Base-by-base conservation (phyloP, 2,797 vertebrate species). In the Melanotaenia maccullochi region DNA sequence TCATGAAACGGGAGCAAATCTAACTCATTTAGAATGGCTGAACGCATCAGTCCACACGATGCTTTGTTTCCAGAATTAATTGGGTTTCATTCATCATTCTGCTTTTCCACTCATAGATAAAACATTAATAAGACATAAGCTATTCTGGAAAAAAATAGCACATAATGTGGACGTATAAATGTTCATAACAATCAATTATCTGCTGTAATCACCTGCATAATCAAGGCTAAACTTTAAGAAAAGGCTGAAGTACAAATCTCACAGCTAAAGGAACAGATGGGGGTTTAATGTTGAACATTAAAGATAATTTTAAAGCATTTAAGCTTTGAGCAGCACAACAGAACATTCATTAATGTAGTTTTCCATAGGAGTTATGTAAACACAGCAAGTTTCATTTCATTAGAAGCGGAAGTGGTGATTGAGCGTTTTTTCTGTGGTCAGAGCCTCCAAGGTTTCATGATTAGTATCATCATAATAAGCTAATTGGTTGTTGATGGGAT, bases 381-480 rank as follows among this genome's bases (percentile, higher is more conserved):
- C 18, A 51, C 6, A 28, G 11, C 33, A 36, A 59, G 28, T 51
- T 28, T 25, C 68, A 28, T 24, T 42, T 24, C 12, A 60, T 1
- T 25, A 44, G 44, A 62, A 52, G 8, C n/a, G 54, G 4, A 22
- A 38, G 35, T 66, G 57, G 28, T 61, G 59, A 71, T 60, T 65
- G 5, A 56, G 54, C 65, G 60, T 65, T 33, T 54, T 25, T 47
- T 60, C 5, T 25, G 44, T 4, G 5, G 49, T 54, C 59, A 61
- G 30, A 63, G 47, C 25, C 56, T 74, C 7, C 32, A 61, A 55
- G 12, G 64, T 51, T 75, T 38, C 63, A 38, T 1, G 25, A 71
- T 75, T 55, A 40, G 68, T 76, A 25, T 66, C 68, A 77, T 79
- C 25, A 1, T n/a, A 42, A 66, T 71, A 69, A 78, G 8, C 54